Percentiles rank a stretch among this genome's conserved stretches.
Evolutionary conservation across 2,113 vertebrate species (phyloP).

Genomic region (Megalops atlanticus): DNA sequence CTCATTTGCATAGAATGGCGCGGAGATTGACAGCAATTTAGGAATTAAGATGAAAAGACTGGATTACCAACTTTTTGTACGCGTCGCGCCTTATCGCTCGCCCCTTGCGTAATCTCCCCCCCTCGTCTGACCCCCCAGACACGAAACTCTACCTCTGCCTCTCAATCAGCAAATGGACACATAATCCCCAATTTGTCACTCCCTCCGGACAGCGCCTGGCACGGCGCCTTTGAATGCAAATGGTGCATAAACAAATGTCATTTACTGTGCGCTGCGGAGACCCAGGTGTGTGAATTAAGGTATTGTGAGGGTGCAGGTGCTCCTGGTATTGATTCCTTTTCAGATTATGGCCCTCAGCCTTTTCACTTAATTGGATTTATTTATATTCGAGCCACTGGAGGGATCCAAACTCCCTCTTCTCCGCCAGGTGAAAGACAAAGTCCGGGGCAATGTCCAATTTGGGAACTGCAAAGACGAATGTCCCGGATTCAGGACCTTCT

Average conservation of each 20-base stretch:
- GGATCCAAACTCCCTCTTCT: neutral
- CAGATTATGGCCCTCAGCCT: neutral
- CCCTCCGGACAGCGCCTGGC: neutral
- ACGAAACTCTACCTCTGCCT: conserved; percentile 8
- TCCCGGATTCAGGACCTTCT: too few species aligned
- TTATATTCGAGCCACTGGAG: neutral
- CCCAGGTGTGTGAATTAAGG: neutral
- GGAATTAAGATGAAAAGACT: neutral
- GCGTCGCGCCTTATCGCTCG: neutral
- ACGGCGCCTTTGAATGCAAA: conserved; percentile 21
- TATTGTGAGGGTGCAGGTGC: neutral
- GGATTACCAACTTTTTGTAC: neutral
- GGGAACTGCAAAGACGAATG: too few species aligned
- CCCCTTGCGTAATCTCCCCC: neutral
- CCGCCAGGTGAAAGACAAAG: neutral
- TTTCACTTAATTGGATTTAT: neutral
- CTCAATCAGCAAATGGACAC: conserved; percentile 30
- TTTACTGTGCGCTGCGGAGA: neutral
- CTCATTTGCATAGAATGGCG: conserved; percentile 31
- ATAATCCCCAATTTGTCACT: conserved; percentile 31
- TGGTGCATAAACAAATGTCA: neutral
- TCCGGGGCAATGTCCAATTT: neutral
- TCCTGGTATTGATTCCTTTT: neutral
- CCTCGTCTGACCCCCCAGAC: neutral
- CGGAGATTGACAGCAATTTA: conserved; percentile 13